These are phyloP conservation scores for Meliscaeva auricollis DNA, from an alignment of 2,888 invertebrate genomes.

Conservation along the genomic window DNA sequence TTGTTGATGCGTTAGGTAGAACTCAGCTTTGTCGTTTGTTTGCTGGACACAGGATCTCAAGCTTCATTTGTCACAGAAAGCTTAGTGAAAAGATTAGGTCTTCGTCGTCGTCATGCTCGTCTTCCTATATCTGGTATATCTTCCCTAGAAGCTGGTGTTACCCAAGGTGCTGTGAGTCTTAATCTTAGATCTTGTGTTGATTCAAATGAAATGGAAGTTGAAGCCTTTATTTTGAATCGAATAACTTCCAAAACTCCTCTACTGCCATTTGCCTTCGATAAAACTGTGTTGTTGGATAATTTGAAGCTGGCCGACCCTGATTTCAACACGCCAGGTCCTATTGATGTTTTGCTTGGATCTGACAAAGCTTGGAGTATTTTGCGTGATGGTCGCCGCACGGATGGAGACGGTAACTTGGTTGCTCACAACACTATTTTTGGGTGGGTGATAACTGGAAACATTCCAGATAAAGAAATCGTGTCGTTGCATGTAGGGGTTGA, in stretches of 20 bases:
- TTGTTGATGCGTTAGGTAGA: not conserved
- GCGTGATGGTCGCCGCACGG: not conserved
- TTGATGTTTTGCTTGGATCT: slow-evolving; percentile 16
- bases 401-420: not conserved
- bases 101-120: slow-evolving; percentile 21
- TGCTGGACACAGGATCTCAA: not conserved
- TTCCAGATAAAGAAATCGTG: not conserved
- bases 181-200: not conserved
- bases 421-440: slow-evolving; percentile 1
- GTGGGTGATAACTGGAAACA: not conserved
- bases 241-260: not conserved
- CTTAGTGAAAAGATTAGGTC: slow-evolving; percentile 1
- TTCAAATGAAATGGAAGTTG: not conserved
- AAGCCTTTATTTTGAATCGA: not conserved
- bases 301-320: slow-evolving; percentile 6
- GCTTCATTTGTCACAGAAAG: not conserved
- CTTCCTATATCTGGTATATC: slow-evolving; percentile 17
- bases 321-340: not conserved
- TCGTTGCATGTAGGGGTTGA: not conserved
- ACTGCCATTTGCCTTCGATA: not conserved
- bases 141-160: slow-evolving; percentile 23
- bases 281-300: not conserved
- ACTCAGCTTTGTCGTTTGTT: not conserved
- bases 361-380: slow-evolving; percentile 19
- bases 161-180: slow-evolving; percentile 13